A percentile compares a stretch with the other conserved stretches of the same genome.
These are phyloP conservation scores for Pachydiplax longipennis DNA, from an alignment of 2,888 invertebrate species.

Conservation along the genomic window DNA sequence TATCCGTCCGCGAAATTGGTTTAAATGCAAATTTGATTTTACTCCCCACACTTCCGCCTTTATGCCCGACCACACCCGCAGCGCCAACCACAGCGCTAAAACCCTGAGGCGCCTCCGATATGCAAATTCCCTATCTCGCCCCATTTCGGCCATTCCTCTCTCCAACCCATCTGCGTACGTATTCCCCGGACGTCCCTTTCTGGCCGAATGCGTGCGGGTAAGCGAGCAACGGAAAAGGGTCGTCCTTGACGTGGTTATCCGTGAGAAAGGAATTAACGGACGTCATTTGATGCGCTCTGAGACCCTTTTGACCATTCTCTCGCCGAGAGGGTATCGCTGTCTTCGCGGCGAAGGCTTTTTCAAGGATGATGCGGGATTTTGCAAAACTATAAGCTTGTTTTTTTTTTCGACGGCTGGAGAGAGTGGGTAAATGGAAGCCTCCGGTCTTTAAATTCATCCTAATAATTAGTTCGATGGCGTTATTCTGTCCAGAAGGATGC, in stretches of 20 bases:
- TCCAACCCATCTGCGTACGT: not conserved
- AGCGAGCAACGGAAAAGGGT: not conserved
- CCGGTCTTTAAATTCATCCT: too few species aligned
- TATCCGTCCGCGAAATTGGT: slow-evolving; percentile 39
- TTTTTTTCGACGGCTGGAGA: not conserved
- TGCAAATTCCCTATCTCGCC: slow-evolving; percentile 14
- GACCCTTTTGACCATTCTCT: not conserved
- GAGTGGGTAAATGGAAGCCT: not conserved
- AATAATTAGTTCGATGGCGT: too few species aligned
- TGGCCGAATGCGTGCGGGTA: not conserved
- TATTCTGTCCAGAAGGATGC: too few species aligned
- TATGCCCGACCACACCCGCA: slow-evolving; percentile 19
- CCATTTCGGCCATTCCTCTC: not conserved
- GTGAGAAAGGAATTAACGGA: slow-evolving; percentile 25
- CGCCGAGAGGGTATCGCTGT: not conserved
- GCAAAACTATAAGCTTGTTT: not conserved
- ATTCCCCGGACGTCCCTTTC: not conserved
- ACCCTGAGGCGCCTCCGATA: slow-evolving; percentile 31
- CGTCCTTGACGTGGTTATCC: not conserved
- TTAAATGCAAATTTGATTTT: slow-evolving; percentile 44
- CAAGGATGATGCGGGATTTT: not conserved
- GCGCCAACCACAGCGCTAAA: slow-evolving; percentile 17
- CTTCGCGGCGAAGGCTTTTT: not conserved
- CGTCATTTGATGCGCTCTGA: not conserved
- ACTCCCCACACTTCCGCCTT: not conserved